Conservation (phyloP, 2,888 invertebrate species). For the Atethmia centrago region DNA sequence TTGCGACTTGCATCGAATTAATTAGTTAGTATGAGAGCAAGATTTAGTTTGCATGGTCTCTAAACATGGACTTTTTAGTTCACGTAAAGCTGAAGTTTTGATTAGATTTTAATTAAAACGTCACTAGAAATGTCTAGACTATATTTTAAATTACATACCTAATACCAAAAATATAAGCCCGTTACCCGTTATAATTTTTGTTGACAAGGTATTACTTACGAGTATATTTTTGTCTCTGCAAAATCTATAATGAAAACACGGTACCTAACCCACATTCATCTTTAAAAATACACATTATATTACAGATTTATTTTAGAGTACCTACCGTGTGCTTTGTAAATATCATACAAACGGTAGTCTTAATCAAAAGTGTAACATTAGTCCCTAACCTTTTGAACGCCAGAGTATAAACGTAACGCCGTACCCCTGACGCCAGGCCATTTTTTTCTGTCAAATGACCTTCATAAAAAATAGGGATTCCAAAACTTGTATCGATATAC, state of each 20-base stretch:
- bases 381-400: too few relatives aligned
- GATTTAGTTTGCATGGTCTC: background rate
- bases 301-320: background rate
- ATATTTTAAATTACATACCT: background rate
- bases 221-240: background rate
- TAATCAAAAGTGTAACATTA: conserved; percentile 39
- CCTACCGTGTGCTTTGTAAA: background rate
- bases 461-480: too few relatives aligned
- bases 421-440: too few relatives aligned
- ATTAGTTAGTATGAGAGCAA: conserved; percentile 9
- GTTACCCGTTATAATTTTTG: background rate
- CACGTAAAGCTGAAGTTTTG: background rate
- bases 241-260: background rate
- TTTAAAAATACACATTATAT: background rate
- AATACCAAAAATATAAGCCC: background rate
- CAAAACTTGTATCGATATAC: too few relatives aligned
- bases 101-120: too few relatives aligned
- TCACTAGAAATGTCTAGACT: background rate
- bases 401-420: too few relatives aligned
- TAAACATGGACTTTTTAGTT: background rate
- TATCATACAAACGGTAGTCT: background rate
- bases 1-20: conserved; percentile 23
- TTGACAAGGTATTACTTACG: background rate
- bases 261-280: background rate
- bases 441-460: too few relatives aligned